Evolutionary conservation across 1,140 invertebrate species (phyloP).

Genomic region (Leptinotarsa defecta): DNA sequence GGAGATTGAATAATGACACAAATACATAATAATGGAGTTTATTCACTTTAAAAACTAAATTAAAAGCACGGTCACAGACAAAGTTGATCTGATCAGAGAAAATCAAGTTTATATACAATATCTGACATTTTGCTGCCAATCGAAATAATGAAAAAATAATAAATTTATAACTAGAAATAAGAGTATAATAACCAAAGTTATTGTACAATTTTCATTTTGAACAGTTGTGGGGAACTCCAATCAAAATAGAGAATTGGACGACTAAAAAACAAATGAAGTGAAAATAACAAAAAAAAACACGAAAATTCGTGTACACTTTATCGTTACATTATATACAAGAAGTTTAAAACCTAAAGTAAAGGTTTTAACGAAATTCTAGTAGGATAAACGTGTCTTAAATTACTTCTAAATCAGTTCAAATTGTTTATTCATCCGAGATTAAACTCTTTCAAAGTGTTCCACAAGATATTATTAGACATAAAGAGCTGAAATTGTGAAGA

Average conservation of each 20-base stretch:
- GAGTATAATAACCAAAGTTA: neutral
- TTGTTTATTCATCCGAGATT: neutral
- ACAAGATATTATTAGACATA: too few relatives aligned
- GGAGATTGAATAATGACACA: too few relatives aligned
- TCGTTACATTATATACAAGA: constrained; percentile 11
- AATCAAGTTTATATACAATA: constrained; percentile 33
- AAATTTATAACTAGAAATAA: neutral
- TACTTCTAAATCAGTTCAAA: constrained; percentile 28
- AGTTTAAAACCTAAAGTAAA: constrained; percentile 9
- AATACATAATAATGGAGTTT: constrained; percentile 42
- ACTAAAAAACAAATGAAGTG: neutral
- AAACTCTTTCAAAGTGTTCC: too few relatives aligned
- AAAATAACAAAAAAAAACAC: constrained; percentile 11
- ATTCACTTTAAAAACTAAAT: constrained; percentile 48
- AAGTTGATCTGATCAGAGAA: constrained; percentile 37
- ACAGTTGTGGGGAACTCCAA: too few relatives aligned
- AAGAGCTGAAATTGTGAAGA: too few relatives aligned
- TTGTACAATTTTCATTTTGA: too few relatives aligned
- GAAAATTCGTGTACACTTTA: neutral
- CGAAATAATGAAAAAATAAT: neutral
- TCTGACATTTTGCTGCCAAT: constrained; percentile 10
- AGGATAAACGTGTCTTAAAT: constrained; percentile 14
- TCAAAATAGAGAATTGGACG: too few relatives aligned
- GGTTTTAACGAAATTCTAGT: constrained; percentile 9
- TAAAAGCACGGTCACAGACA: constrained; percentile 41